These are phyloP conservation scores for Mus spicilegus DNA, from an alignment of 2,113 vertebrate species.

Conservation along the genomic window DNA sequence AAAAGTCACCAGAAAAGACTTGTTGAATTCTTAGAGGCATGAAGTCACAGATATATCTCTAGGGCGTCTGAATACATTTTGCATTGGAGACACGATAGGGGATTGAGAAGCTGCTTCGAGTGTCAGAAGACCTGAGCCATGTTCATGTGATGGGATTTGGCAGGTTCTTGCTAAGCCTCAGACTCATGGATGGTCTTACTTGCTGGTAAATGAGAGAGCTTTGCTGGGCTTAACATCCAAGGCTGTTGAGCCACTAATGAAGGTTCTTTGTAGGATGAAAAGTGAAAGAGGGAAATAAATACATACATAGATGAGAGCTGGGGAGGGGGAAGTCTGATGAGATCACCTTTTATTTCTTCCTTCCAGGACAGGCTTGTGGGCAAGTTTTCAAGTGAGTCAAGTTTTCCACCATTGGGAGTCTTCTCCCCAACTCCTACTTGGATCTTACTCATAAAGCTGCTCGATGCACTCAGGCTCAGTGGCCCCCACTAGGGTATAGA, in stretches of 20 bases:
- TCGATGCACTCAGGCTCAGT: not conserved
- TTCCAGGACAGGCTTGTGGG: slow-evolving; percentile 22
- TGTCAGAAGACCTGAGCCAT: not conserved
- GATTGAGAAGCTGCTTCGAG: not conserved
- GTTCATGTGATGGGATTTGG: not conserved
- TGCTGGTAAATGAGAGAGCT: not conserved
- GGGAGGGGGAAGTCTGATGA: slow-evolving; percentile 23
- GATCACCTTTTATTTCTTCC: slow-evolving; percentile 60
- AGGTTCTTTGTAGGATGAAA: not conserved
- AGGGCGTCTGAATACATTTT: not conserved
- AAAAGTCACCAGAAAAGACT: not conserved
- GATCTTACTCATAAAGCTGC: slow-evolving; percentile 50
- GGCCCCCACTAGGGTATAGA: not conserved
- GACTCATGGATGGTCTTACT: not conserved
- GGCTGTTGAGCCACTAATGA: not conserved
- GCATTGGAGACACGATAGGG: not conserved
- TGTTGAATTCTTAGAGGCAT: not conserved
- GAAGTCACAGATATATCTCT: not conserved
- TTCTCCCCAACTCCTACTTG: not conserved
- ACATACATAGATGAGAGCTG: not conserved
- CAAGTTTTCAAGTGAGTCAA: slow-evolving; percentile 54
- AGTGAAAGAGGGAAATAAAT: not conserved
- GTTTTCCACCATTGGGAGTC: slow-evolving; percentile 58
- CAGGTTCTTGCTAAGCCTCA: not conserved
- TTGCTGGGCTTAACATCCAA: not conserved